A percentile compares a stretch with the other conserved stretches of the same genome.
These are phyloP conservation scores for Mimumesa dahlbomi DNA, from an alignment of 2,888 invertebrate species.

Conservation along the genomic window DNA sequence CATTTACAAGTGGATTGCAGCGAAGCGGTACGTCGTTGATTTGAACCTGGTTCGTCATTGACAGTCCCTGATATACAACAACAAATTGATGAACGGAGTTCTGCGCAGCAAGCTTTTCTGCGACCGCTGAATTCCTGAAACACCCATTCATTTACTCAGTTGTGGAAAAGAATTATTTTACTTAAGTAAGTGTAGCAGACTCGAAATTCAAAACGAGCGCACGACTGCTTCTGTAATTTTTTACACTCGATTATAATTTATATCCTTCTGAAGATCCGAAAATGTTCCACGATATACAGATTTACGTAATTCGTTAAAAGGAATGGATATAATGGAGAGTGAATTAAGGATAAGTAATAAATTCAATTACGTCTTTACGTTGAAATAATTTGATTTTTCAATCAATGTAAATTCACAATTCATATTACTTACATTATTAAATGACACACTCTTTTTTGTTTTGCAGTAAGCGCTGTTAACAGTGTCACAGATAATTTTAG, in stretches of 20 bases:
- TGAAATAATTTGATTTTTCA: background rate
- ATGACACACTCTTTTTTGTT: conserved; percentile 28
- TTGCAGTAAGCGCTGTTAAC: conserved; percentile 6
- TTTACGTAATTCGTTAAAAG: background rate
- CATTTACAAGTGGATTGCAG: too few species aligned
- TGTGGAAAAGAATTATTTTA: background rate
- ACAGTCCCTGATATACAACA: conserved; percentile 1
- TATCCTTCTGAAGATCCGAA: too few species aligned
- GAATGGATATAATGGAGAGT: conserved; percentile 11
- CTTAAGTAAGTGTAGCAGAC: background rate
- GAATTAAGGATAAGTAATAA: conserved; percentile 28
- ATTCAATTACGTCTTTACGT: conserved; percentile 19
- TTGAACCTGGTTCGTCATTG: too few species aligned
- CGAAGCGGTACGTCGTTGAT: too few species aligned
- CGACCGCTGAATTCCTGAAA: conserved; percentile 50
- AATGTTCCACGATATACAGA: too few species aligned
- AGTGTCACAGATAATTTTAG: conserved; percentile 1
- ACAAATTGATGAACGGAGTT: conserved; percentile 13
- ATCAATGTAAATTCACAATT: background rate
- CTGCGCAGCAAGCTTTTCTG: background rate
- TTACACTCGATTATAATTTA: background rate
- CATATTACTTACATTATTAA: background rate
- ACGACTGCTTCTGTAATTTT: background rate
- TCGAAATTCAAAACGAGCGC: background rate
- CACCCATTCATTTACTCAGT: conserved; percentile 54